These are phyloP conservation scores for Cataglyphis rosenhaueri DNA, from an alignment of 2,888 invertebrate genomes.

Conservation along the genomic window DNA sequence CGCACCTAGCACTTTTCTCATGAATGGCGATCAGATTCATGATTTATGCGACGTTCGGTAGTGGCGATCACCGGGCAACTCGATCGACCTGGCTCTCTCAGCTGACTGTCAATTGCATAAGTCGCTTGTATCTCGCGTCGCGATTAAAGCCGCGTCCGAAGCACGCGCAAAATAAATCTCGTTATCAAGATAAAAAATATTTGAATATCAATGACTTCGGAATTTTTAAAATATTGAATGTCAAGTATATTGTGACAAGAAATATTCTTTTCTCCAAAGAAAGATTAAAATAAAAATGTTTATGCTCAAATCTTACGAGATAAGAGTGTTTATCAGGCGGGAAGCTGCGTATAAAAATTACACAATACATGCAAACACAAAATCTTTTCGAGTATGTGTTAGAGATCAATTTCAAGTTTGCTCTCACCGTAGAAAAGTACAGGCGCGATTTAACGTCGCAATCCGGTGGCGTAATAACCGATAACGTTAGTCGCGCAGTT, in stretches of 20 bases:
- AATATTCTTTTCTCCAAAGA: background rate
- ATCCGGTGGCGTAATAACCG: conserved; percentile 62
- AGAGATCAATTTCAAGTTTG: background rate
- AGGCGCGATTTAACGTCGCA: conserved; percentile 41
- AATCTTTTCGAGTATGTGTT: background rate
- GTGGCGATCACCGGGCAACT: conserved; percentile 50
- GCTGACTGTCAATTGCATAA: conserved; percentile 61
- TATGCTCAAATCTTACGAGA: background rate
- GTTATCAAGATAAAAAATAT: background rate
- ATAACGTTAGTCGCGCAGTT: conserved; percentile 48
- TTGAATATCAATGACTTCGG: background rate
- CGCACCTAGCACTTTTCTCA: conserved; percentile 47
- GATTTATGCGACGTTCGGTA: conserved; percentile 43
- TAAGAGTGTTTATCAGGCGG: background rate
- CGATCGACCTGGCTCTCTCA: conserved; percentile 53
- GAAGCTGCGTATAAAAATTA: background rate
- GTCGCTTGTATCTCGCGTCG: conserved; percentile 23
- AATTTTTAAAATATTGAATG: background rate
- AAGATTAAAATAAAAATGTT: background rate
- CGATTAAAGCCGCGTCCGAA: conserved; percentile 10
- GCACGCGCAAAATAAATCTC: background rate
- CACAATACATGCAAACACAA: background rate
- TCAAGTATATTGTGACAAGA: background rate
- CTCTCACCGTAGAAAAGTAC: background rate
- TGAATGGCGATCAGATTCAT: conserved; percentile 56